Evolutionary conservation across 2,113 vertebrate genomes (phyloP), one percentile per base, ranked within the genome.

Genomic region (Lycocorax pyrrhopterus): DNA sequence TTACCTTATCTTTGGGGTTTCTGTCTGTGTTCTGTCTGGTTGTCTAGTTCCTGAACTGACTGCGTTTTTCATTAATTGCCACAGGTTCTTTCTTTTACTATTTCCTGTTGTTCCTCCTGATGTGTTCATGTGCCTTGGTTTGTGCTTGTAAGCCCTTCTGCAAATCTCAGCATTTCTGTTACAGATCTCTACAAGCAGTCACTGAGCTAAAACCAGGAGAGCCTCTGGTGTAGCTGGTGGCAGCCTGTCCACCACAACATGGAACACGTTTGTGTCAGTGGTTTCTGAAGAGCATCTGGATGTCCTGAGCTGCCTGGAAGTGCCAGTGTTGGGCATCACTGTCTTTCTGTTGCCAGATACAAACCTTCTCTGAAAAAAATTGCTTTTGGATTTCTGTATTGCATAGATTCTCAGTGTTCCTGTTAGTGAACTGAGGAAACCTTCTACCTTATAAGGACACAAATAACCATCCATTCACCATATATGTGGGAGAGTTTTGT

Each of bases 371-470:
- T 72, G 32, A 56, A 84, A 82, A 51, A 58, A 4, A 30, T 11
- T 26, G 3, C 4, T 43, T 66, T 39, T 30, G 1, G 3, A 58
- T 72, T 89, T 77, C 33, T 53, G 2, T 71, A 25, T 73, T 93
- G 37, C 2, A 3, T 62, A 59, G 26, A 55, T 58, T 75, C 77
- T 79, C 29, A 64, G 0, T 53, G 27, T 74, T 91, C 81, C 72
- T 93, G 15, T 67, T 47, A 63, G 30, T 47, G 56, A 80, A 60
- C 41, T 69, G 30, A 51, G 87, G 58, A 90, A 95, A 76, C 27
- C 6, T 11, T 66, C 29, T 76, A 1, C 25, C 21, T 80, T 77
- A 19, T 69, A 73, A 87, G 49, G 60, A 79, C 12, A 21, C 12
- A 27, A 66, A 46, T 66, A 87, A 76, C n/a, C 32, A 52, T 33